A percentile compares a stretch with the other conserved stretches of the same genome.
Evolutionary conservation across 2,113 vertebrate species (phyloP).

Genomic region (Electrona antarctica): DNA sequence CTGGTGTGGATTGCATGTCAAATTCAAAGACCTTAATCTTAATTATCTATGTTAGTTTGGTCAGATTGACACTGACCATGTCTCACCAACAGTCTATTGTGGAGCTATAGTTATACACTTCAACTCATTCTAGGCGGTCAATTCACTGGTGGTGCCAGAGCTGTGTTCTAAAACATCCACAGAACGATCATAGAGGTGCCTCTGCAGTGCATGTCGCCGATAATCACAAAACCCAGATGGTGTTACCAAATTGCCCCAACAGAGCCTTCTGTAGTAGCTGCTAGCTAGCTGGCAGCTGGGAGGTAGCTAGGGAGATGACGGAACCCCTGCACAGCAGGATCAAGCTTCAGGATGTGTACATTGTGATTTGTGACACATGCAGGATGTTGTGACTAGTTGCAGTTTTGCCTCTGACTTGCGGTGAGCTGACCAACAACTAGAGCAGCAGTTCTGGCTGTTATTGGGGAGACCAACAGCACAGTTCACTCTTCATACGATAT

Average conservation of each 20-base stretch:
- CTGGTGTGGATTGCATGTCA: background rate
- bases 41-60: background rate
- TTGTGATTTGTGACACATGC: too few relatives aligned
- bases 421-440: too few relatives aligned
- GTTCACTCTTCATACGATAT: too few relatives aligned
- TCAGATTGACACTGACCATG: slow-evolving; percentile 16
- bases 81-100: slow-evolving; percentile 11
- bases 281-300: too few relatives aligned
- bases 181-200: background rate
- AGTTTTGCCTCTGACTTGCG: too few relatives aligned
- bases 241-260: background rate
- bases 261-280: background rate
- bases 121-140: slow-evolving; percentile 4
- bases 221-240: slow-evolving; percentile 31
- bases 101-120: background rate
- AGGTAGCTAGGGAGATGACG: too few relatives aligned
- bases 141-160: slow-evolving; percentile 12
- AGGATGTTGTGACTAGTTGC: too few relatives aligned
- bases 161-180: slow-evolving; percentile 13
- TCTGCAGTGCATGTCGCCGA: slow-evolving; percentile 43
- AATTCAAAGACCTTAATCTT: slow-evolving; percentile 1
- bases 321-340: too few relatives aligned
- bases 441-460: too few relatives aligned
- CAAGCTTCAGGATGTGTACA: too few relatives aligned
- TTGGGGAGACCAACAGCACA: too few relatives aligned